phyloP scores from a whole-genome alignment of 1,140 invertebrate species.

The Cotesia chilonis region DNA sequence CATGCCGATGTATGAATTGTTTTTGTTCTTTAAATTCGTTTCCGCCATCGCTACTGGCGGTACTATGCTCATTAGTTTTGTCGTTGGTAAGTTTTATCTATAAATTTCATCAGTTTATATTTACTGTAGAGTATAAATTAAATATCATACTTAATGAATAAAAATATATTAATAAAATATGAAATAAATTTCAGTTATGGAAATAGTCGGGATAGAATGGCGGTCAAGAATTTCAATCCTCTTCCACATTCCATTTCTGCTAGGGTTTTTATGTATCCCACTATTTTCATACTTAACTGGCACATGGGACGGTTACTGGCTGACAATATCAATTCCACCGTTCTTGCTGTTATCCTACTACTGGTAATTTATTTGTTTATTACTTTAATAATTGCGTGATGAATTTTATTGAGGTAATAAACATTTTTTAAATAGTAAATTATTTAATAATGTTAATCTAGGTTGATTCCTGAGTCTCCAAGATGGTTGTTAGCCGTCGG shows the following conservation, averaged over 20 bases:
- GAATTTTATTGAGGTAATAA: too few species aligned
- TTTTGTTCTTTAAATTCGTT: constrained; percentile 75
- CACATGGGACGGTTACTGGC: constrained; percentile 78
- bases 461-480: constrained; percentile 84
- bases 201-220: constrained; percentile 76
- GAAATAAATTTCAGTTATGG: constrained; percentile 69
- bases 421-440: too few species aligned
- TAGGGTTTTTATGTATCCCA: constrained; percentile 67
- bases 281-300: constrained; percentile 71
- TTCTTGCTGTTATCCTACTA: constrained; percentile 77
- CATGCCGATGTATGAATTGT: constrained; percentile 74
- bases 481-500: constrained; percentile 83
- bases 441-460: constrained; percentile 44
- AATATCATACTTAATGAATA: too few species aligned
- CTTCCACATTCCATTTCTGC: constrained; percentile 69
- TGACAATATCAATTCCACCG: constrained; percentile 78
- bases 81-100: constrained; percentile 64
- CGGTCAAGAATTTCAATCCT: constrained; percentile 75
- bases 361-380: constrained; percentile 60
- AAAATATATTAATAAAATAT: too few species aligned
- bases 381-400: too few species aligned
- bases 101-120: not conserved
- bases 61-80: constrained; percentile 73
- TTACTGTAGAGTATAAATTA: too few species aligned
- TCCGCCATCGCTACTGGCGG: constrained; percentile 75